Evolutionary conservation across 2,888 invertebrate species (phyloP).

Genomic region (Drosophila putrida): DNA sequence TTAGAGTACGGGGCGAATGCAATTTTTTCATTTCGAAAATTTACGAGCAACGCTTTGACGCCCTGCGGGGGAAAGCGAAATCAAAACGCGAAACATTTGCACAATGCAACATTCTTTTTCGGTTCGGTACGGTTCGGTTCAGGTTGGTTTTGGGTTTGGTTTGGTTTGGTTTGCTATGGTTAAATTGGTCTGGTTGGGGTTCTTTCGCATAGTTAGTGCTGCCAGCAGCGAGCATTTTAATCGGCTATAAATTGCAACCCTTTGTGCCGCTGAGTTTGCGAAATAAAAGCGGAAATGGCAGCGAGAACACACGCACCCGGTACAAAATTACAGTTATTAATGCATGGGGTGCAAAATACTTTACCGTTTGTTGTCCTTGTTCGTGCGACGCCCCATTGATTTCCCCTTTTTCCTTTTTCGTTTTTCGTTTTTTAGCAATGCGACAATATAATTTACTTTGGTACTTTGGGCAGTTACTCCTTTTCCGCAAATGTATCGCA

Average conservation of each 20-base stretch:
- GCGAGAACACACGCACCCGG: conserved; percentile 50
- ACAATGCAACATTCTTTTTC: conserved; percentile 39
- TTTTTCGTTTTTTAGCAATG: conserved; percentile 48
- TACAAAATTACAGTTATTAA: conserved; percentile 77
- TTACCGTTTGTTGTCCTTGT: conserved; percentile 37
- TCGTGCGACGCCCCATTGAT: conserved; percentile 50
- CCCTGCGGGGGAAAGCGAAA: conserved; percentile 49
- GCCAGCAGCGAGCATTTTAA: conserved; percentile 65
- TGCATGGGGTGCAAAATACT: conserved; percentile 73
- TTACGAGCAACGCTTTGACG: conserved; percentile 55
- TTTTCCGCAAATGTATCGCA: conserved; percentile 58
- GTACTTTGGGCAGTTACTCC: conserved; percentile 49
- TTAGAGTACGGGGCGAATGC: conserved; percentile 35
- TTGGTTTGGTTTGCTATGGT: conserved; percentile 1
- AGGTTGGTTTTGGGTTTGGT: conserved; percentile 1
- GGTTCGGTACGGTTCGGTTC: conserved; percentile 8
- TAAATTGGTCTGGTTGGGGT: conserved; percentile 1
- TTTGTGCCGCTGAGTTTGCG: conserved; percentile 55
- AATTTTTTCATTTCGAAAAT: conserved; percentile 62
- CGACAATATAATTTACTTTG: conserved; percentile 70
- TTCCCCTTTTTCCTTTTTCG: conserved; percentile 32
- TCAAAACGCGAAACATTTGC: conserved; percentile 66
- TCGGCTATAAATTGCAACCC: conserved; percentile 80
- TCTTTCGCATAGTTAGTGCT: conserved; percentile 31
- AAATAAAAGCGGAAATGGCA: conserved; percentile 52